Evolutionary conservation across 2,888 invertebrate genomes (phyloP).

Genomic region (Anagyrus pseudococci): DNA sequence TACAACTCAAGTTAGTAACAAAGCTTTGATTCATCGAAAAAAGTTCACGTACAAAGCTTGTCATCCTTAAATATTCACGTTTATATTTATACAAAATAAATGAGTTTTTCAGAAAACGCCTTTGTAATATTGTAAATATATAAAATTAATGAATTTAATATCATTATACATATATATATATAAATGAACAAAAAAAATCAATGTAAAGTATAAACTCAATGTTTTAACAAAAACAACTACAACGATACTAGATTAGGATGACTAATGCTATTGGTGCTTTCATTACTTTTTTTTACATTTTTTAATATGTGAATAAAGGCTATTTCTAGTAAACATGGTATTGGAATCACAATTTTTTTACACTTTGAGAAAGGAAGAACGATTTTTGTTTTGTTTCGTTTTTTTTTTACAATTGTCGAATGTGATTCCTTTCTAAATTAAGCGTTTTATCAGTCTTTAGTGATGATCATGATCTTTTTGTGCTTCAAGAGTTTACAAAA

Average conservation of each 20-base stretch:
- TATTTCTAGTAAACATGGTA: constrained; percentile 11
- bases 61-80: background rate
- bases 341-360: constrained; percentile 19
- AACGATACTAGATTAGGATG: background rate
- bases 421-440: constrained; percentile 10
- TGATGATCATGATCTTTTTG: constrained; percentile 25
- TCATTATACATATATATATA: too few relatives aligned
- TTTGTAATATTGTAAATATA: background rate
- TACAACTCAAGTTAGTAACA: background rate
- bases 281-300: background rate
- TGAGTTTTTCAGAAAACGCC: background rate
- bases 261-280: constrained; percentile 7
- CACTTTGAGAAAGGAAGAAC: constrained; percentile 17
- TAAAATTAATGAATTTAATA: constrained; percentile 1
- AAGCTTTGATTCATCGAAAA: constrained; percentile 1
- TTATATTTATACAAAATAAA: constrained; percentile 24
- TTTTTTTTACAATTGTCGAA: constrained; percentile 1
- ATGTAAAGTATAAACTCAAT: too few relatives aligned
- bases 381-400: background rate
- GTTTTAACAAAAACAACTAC: constrained; percentile 1
- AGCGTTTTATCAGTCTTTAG: constrained; percentile 31
- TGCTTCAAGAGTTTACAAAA: constrained; percentile 23
- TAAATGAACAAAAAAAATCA: too few relatives aligned
- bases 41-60: constrained; percentile 10
- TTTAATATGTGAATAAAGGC: constrained; percentile 11